These are phyloP conservation scores for Heterohyrax brucei DNA, from an alignment of 2,797 vertebrate species.

Conservation along the genomic window DNA sequence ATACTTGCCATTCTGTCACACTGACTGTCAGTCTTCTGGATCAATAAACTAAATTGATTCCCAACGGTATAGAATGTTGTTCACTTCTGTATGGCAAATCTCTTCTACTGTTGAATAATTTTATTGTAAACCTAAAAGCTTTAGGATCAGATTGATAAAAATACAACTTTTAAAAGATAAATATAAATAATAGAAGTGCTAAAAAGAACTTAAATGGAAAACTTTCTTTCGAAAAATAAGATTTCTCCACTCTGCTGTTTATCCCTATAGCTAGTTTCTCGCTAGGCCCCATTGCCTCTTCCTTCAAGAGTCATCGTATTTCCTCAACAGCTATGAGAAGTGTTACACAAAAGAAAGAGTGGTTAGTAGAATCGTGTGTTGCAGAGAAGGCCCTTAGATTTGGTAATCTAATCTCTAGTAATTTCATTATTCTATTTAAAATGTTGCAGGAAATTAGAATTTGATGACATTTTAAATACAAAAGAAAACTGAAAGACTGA, in stretches of 20 bases:
- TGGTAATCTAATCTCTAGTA: constrained; percentile 24
- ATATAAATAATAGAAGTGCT: constrained; percentile 14
- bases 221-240: constrained; percentile 38
- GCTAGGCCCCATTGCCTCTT: neutral
- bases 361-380: neutral
- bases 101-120: neutral
- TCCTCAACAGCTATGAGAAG: constrained; percentile 11
- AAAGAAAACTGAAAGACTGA: neutral
- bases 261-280: neutral
- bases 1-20: neutral
- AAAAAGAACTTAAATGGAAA: constrained; percentile 34
- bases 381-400: constrained; percentile 17
- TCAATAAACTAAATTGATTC: neutral
- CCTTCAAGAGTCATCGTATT: neutral
- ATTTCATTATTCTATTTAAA: constrained; percentile 31
- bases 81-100: neutral
- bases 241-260: neutral
- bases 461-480: constrained; percentile 17
- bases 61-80: neutral
- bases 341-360: constrained; percentile 27
- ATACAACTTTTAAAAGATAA: constrained; percentile 52
- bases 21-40: neutral
- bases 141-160: constrained; percentile 52
- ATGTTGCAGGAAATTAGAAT: constrained; percentile 23
- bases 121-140: constrained; percentile 56